phyloP scores from a whole-genome alignment of 2,888 invertebrate species.

The Allygus modestus region DNA sequence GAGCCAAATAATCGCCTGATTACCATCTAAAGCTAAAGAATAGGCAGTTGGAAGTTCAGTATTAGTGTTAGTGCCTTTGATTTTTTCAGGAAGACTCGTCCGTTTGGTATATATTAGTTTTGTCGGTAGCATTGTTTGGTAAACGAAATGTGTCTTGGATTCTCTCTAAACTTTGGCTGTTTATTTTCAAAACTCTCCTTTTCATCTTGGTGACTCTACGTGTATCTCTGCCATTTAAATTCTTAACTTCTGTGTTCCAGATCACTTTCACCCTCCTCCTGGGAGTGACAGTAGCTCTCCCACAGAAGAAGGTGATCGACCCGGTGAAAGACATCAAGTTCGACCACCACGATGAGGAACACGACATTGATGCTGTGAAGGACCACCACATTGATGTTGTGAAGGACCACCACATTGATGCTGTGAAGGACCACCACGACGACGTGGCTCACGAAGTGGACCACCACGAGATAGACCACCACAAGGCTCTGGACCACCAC shows the following conservation, averaged over 20 bases:
- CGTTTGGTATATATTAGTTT: no score
- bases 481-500: not conserved
- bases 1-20: no score
- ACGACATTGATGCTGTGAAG: not conserved
- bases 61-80: no score
- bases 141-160: no score
- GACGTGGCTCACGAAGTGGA: not conserved
- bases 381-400: not conserved
- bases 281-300: not conserved
- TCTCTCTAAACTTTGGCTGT: no score
- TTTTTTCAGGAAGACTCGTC: no score
- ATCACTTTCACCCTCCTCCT: not conserved
- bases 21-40: no score
- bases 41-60: no score
- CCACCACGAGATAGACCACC: not conserved
- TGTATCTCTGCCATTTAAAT: no score
- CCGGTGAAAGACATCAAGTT: slow-evolving; percentile 25
- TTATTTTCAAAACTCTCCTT: no score
- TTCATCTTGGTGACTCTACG: no score
- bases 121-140: no score
- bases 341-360: not conserved
- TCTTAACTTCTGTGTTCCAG: not conserved
- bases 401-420: not conserved
- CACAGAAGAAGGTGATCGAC: not conserved
- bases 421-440: not conserved